phyloP scores from a whole-genome alignment of 2,113 vertebrate genomes.

The Urocolius indicus region DNA sequence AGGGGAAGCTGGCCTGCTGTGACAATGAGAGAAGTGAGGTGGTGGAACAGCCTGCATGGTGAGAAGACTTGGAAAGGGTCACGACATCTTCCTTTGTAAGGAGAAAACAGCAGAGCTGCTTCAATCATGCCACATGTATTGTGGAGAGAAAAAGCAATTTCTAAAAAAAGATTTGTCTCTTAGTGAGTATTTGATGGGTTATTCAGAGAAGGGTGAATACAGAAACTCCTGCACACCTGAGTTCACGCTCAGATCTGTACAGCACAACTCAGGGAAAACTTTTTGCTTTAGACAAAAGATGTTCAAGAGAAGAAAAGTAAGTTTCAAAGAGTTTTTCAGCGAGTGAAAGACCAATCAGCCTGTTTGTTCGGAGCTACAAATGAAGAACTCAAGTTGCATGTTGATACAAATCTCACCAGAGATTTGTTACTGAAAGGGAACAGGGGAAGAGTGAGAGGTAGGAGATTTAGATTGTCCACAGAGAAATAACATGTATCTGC shows the following conservation, averaged over 20 bases:
- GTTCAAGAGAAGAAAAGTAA: not conserved
- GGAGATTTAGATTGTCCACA: not conserved
- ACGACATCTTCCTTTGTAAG: not conserved
- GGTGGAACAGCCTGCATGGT: not conserved
- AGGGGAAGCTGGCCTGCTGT: not conserved
- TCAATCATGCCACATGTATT: not conserved
- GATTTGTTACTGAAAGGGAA: not conserved
- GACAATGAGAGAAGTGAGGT: not conserved
- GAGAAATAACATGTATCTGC: not conserved
- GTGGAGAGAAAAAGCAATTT: not conserved
- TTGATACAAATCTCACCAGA: not conserved
- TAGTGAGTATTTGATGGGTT: not conserved
- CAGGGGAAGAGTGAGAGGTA: not conserved
- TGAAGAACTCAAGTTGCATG: not conserved
- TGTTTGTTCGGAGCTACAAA: constrained; percentile 30
- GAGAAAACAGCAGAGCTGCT: not conserved
- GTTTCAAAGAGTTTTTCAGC: not conserved
- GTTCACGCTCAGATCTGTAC: not conserved
- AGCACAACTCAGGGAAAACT: not conserved
- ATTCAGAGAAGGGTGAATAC: not conserved
- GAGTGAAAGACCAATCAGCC: constrained; percentile 27
- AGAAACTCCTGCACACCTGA: not conserved
- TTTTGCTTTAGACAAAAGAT: not conserved
- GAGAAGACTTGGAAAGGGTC: not conserved
- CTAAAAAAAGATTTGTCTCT: constrained; percentile 15